These are phyloP conservation scores for Helleia helle DNA, from an alignment of 2,888 invertebrate genomes.

Conservation along the genomic window DNA sequence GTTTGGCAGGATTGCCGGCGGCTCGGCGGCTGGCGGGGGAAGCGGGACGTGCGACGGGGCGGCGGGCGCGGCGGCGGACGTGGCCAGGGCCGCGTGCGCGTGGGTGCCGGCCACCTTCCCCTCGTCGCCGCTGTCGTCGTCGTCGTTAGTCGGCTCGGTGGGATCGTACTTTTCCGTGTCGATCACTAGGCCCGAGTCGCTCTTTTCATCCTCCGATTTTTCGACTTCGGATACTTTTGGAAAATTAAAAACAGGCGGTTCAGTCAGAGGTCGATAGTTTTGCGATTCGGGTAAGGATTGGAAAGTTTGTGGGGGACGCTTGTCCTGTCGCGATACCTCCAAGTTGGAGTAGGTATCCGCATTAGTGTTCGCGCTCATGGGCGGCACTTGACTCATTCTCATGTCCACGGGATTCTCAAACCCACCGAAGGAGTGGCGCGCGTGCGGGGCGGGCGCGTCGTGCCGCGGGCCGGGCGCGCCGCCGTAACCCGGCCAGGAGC, in stretches of 20 bases:
- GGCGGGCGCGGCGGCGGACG: slow-evolving; percentile 12
- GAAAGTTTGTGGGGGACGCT: slow-evolving; percentile 24
- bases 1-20: slow-evolving; percentile 16
- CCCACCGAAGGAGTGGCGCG: slow-evolving; percentile 43
- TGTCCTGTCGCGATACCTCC: slow-evolving; percentile 42
- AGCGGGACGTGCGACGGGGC: slow-evolving; percentile 15
- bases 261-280: slow-evolving; percentile 35
- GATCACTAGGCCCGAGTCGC: slow-evolving; percentile 74
- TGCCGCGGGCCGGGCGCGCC: slow-evolving; percentile 20
- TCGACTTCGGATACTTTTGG: slow-evolving; percentile 43
- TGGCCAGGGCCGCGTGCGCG: slow-evolving; percentile 4
- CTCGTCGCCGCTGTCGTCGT: slow-evolving; percentile 41
- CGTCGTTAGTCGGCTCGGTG: slow-evolving; percentile 65
- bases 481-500: slow-evolving; percentile 34
- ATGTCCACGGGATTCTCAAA: slow-evolving; percentile 52
- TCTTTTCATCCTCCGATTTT: slow-evolving; percentile 65
- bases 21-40: slow-evolving; percentile 12
- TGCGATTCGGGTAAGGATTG: slow-evolving; percentile 24
- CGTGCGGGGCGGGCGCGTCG: slow-evolving; percentile 23
- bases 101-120: too few relatives aligned
- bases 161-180: slow-evolving; percentile 75
- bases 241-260: slow-evolving; percentile 49
- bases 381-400: slow-evolving; percentile 35
- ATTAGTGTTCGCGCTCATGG: slow-evolving; percentile 19
- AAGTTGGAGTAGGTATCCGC: slow-evolving; percentile 78